Evolutionary conservation across 2,888 invertebrate species (phyloP).

Genomic region (Netelia virgata): DNA sequence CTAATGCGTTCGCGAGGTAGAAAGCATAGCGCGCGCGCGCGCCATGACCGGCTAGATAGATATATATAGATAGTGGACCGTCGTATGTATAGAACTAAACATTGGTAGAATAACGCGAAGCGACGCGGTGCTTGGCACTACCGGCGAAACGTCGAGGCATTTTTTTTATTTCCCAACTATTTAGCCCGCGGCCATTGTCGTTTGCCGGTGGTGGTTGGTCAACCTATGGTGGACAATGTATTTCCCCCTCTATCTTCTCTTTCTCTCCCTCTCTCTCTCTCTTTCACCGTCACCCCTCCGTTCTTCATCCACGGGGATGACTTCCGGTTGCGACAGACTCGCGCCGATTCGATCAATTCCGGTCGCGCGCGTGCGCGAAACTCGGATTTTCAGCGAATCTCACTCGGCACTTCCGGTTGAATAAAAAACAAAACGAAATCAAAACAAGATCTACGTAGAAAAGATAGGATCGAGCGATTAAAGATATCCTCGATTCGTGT

Average conservation of each 20-base stretch:
- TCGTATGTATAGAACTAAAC: conserved; percentile 14
- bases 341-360: conserved; percentile 53
- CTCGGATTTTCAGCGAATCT: conserved; percentile 34
- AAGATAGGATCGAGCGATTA: conserved; percentile 51
- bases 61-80: conserved; percentile 13
- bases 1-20: conserved; percentile 78
- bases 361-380: conserved; percentile 1
- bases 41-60: conserved; percentile 40
- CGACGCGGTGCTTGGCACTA: conserved; percentile 72
- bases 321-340: conserved; percentile 68
- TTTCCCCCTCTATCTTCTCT: conserved; percentile 44
- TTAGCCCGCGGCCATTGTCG: conserved; percentile 70
- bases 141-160: conserved; percentile 57
- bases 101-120: conserved; percentile 52
- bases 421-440: background rate
- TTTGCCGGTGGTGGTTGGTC: conserved; percentile 58
- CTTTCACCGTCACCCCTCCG: conserved; percentile 1
- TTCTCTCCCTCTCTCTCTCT: conserved; percentile 19
- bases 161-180: conserved; percentile 71
- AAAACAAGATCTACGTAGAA: background rate
- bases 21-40: conserved; percentile 77
- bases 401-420: conserved; percentile 9
- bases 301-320: conserved; percentile 55
- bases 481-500: conserved; percentile 46
- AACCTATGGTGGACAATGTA: conserved; percentile 56